Conservation (phyloP, 2,888 invertebrate species). For the Meiosimyza platycephala region DNA sequence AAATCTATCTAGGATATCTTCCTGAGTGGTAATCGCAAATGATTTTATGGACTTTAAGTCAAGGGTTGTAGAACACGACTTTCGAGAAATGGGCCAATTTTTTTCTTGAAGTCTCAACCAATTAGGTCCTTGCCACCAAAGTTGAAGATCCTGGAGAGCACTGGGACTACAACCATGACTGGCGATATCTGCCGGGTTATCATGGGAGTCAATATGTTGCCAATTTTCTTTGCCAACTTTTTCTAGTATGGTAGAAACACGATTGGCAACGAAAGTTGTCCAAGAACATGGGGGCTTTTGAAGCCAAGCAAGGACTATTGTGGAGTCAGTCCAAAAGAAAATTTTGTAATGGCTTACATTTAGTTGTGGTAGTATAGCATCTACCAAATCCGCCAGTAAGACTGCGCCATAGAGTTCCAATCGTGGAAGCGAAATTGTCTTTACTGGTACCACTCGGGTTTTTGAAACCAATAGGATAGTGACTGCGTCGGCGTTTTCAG, state of each 20-base stretch:
- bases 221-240: too few species aligned
- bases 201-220: too few species aligned
- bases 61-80: too few species aligned
- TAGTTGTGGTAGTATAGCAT: background rate
- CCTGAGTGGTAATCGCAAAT: too few species aligned
- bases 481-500: background rate
- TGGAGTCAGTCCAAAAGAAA: slow-evolving; percentile 14
- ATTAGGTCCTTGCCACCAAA: background rate
- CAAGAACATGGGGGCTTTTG: background rate
- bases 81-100: background rate
- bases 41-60: too few species aligned
- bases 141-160: too few species aligned
- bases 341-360: background rate
- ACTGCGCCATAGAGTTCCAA: slow-evolving; percentile 10
- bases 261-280: slow-evolving; percentile 12
- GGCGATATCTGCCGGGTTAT: too few species aligned
- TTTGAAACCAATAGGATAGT: background rate
- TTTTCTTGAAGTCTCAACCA: too few species aligned
- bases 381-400: too few species aligned
- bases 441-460: slow-evolving; percentile 11
- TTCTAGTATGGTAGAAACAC: background rate
- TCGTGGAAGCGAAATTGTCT: background rate
- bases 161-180: too few species aligned
- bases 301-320: slow-evolving; percentile 12
- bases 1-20: too few species aligned